Percentiles rank a stretch among this genome's conserved stretches.
Conservation (phyloP, 1,140 invertebrate genomes). For the Drosophila novamexicana region DNA sequence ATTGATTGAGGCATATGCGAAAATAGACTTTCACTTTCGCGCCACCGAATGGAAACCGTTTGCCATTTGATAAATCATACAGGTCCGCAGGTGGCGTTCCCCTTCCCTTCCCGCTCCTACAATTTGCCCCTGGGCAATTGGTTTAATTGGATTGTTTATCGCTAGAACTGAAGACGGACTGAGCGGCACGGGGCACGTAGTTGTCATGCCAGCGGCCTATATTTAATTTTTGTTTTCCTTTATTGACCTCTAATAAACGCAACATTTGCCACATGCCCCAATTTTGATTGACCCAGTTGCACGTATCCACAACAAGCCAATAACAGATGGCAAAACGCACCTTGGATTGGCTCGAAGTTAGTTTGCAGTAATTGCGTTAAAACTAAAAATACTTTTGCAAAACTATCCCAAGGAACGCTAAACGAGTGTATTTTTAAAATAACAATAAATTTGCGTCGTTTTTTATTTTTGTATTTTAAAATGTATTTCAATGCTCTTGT, state of each 20-base stretch:
- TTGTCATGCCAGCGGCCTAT: slow-evolving; percentile 67
- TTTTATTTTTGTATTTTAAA: slow-evolving; percentile 40
- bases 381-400: slow-evolving; percentile 19
- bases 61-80: slow-evolving; percentile 12
- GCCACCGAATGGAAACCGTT: slow-evolving; percentile 27
- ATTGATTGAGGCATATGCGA: slow-evolving; percentile 54
- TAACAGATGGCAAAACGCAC: slow-evolving; percentile 12
- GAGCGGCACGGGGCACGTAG: slow-evolving; percentile 8
- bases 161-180: slow-evolving; percentile 5
- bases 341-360: slow-evolving; percentile 2
- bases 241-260: slow-evolving; percentile 46
- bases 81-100: neutral
- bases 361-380: neutral
- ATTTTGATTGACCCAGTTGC: slow-evolving; percentile 64
- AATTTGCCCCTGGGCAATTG: slow-evolving; percentile 69
- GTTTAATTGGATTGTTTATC: slow-evolving; percentile 80
- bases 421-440: slow-evolving; percentile 21
- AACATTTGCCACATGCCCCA: slow-evolving; percentile 59
- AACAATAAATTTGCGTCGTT: slow-evolving; percentile 35
- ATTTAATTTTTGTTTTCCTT: slow-evolving; percentile 55
- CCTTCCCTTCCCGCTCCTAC: slow-evolving; percentile 5
- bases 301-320: slow-evolving; percentile 17
- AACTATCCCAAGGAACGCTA: slow-evolving; percentile 25
- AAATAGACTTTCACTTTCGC: slow-evolving; percentile 66
- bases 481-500: slow-evolving; percentile 6